Base-by-base conservation (phyloP, 2,888 invertebrate genomes). In the Chironomus riparius region DNA sequence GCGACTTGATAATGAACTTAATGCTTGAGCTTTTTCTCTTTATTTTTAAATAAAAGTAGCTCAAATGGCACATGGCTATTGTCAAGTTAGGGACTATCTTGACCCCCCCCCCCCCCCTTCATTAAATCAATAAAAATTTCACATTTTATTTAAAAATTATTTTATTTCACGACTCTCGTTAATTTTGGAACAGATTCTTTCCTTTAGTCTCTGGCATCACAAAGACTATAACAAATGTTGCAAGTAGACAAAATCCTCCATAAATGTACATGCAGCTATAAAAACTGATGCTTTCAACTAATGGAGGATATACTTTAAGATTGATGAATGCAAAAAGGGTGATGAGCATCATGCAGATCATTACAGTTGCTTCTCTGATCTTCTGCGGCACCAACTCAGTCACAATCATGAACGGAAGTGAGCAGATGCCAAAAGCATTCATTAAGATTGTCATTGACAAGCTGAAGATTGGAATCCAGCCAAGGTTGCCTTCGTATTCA, bases 381-480 rank as follows among this genome's bases (percentile, higher is more conserved):
- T 79, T 78, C 48, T 76, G 68, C 47, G 78, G 78, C 47, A 79
- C 50, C 7, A 79, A 65, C 76, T 79, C 79, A 4, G 77, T 77
- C 47, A 79, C 15, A 5, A 79, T 77, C 61, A 78, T 77, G 62
- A 79, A 78, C 2, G 78, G 77, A 6, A 78, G 48, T 10, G 79
- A 77, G 18, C 77, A 48, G 12, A 78, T 70, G n/a, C 78, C 79
- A 62, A 74, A 28, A 7, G 77, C 77, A 48, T 76, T 69, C 13
- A 77, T 70, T 47, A 79, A 78, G n/a, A 78, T 71, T 12, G 72
- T 77, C 38, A 77, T 68, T 18, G 78, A 79, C 18, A 79, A 61
- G 70, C 78, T 78, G 12, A 74, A 47, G 12, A 79, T 73, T 68
- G 79, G 79, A 13, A 79, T 61, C 78, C 78, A 79, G 48, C 73